Evolutionary conservation across 1,140 invertebrate genomes (phyloP), one percentile per base, ranked within the genome.

Genomic region (Diabrotica virgifera): DNA sequence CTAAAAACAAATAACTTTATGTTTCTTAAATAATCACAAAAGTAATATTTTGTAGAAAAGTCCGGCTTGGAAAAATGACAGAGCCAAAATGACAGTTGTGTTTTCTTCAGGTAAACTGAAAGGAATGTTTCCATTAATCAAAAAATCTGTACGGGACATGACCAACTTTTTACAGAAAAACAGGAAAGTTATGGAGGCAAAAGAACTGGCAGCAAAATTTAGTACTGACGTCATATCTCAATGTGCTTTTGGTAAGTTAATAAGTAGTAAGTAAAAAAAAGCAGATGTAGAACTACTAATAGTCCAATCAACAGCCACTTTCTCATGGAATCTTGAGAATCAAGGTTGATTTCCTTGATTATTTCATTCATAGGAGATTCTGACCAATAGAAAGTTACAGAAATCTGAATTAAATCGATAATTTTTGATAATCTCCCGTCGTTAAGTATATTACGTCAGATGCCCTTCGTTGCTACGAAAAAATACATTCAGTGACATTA

Each of bases 71-170:
- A 82, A 82, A 71, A 68, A 76, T 35, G 75, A 83, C 35, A 68
- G 84, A 35, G 69, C 69, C 8, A 82, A 84, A 52, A 74, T 83
- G 40, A 82, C 81, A 14, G 83, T 84, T 11, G 78, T 81, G 2
- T 86, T 84, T 68, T 82, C 82, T 6, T 78, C 79, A 0, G 75
- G 78, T 5, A 85, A 85, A 73, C 78, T 86, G 61, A 82, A 80
- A 73, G 74, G 46, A 8, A 80, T 80, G 77, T 70, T 77, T 40
- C 60, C 59, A 7, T 46, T 78, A 12, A 71, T 80, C 13, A 59
- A 67, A 9, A 55, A 70, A 38, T 53, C 64, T 13, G 72, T 64
- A 0, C 56, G 69, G 7, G 66, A 70, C 6, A 54, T 73, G 46
- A 60, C 54, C 3, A 35, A 55, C 10, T 73, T 72, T 54, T 12